phyloP scores from a whole-genome alignment of 2,113 vertebrate species.

The Macquaria australasica region DNA sequence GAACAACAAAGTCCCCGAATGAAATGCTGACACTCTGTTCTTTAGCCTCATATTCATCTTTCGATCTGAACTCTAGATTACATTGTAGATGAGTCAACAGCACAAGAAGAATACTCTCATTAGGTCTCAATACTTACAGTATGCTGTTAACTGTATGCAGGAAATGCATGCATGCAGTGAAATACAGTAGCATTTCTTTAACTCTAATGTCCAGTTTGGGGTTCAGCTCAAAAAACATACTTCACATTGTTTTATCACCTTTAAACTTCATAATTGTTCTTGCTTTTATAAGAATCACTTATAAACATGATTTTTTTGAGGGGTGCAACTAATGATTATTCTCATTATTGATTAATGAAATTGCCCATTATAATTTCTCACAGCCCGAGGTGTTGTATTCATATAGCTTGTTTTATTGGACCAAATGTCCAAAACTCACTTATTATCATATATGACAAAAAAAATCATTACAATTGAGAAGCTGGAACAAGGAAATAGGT shows the following conservation, averaged over 20 bases:
- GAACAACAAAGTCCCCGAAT: conserved; percentile 19
- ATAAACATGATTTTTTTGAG: background rate
- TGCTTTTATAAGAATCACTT: background rate
- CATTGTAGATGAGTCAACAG: conserved; percentile 1
- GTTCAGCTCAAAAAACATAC: background rate
- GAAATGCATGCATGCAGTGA: background rate
- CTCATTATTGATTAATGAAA: background rate
- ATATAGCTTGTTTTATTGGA: background rate
- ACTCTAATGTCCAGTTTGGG: background rate
- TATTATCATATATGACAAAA: background rate
- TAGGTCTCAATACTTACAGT: background rate
- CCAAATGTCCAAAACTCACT: conserved; percentile 1
- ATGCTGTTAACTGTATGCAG: background rate
- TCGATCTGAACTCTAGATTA: conserved; percentile 46
- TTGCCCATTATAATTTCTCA: background rate
- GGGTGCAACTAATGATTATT: background rate
- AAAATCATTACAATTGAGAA: background rate
- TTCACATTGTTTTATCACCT: background rate
- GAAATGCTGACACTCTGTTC: conserved; percentile 41
- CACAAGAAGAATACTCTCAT: background rate
- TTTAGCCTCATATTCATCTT: conserved; percentile 26
- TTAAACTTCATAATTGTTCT: background rate
- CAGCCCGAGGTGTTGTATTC: background rate
- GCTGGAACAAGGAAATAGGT: background rate
- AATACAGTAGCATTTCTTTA: background rate